phyloP scores from a whole-genome alignment of 1,140 invertebrate species.

The Chrysopa pallens region DNA sequence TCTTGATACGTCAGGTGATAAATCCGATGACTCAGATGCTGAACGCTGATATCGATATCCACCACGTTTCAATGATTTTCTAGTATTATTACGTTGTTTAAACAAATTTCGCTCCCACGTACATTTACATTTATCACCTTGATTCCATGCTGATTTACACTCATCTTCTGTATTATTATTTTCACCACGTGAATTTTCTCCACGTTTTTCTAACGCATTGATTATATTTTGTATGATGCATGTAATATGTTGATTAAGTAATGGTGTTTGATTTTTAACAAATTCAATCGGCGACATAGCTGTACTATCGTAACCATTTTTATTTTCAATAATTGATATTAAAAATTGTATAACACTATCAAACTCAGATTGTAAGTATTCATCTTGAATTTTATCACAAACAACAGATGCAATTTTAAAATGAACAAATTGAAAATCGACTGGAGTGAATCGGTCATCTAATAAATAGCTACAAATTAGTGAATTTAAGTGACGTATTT shows the following conservation, averaged over 20 bases:
- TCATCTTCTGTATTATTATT: background rate
- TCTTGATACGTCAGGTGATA: background rate
- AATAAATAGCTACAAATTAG: constrained; percentile 45
- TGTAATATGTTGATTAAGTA: constrained; percentile 10
- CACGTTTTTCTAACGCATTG: background rate
- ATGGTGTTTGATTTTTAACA: background rate
- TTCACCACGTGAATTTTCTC: background rate
- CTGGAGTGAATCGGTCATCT: constrained; percentile 32
- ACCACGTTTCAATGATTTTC: background rate
- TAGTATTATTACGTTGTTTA: constrained; percentile 2
- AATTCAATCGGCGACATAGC: background rate
- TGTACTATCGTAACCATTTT: background rate
- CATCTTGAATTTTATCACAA: constrained; percentile 24
- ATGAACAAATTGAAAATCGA: constrained; percentile 42
- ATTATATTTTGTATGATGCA: constrained; percentile 8
- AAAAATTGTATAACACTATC: background rate
- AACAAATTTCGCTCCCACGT: constrained; percentile 1
- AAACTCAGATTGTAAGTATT: constrained; percentile 5
- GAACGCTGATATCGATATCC: no score
- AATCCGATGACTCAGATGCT: no score
- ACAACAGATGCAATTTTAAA: constrained; percentile 38
- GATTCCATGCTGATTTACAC: background rate
- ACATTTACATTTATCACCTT: background rate
- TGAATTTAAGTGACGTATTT: constrained; percentile 42
- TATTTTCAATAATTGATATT: background rate